phyloP scores from a whole-genome alignment of 2,113 vertebrate genomes.

The Morone chrysops region DNA sequence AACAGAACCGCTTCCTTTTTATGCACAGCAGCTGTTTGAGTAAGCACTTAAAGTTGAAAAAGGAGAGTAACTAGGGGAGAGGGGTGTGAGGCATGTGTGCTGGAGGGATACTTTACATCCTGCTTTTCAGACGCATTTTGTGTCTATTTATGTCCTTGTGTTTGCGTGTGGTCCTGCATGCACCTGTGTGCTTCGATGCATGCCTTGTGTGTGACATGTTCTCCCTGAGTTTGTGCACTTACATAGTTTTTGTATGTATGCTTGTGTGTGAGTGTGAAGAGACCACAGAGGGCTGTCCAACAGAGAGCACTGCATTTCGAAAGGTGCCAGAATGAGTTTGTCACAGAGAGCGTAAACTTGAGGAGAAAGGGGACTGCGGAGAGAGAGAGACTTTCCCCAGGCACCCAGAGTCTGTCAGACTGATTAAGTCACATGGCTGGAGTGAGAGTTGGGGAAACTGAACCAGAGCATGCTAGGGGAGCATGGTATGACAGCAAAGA shows the following conservation, averaged over 20 bases:
- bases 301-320: slow-evolving; percentile 76
- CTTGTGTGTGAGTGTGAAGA: slow-evolving; percentile 58
- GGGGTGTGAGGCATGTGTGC: slow-evolving; percentile 37
- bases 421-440: slow-evolving; percentile 89
- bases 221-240: slow-evolving; percentile 50
- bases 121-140: slow-evolving; percentile 38
- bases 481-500: slow-evolving; percentile 61
- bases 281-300: slow-evolving; percentile 61
- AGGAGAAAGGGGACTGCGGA: slow-evolving; percentile 84
- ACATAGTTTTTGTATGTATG: slow-evolving; percentile 30
- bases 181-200: slow-evolving; percentile 41
- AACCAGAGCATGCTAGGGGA: slow-evolving; percentile 76
- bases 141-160: slow-evolving; percentile 44
- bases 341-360: slow-evolving; percentile 84
- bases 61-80: slow-evolving; percentile 31
- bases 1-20: slow-evolving; percentile 41
- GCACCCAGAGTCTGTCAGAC: slow-evolving; percentile 92
- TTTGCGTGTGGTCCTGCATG: slow-evolving; percentile 4
- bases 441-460: slow-evolving; percentile 81
- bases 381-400: slow-evolving; percentile 84
- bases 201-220: slow-evolving; percentile 41
- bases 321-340: slow-evolving; percentile 92
- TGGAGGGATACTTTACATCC: slow-evolving; percentile 15
- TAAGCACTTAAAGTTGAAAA: slow-evolving; percentile 41
- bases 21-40: slow-evolving; percentile 42